A percentile compares a stretch with the other conserved stretches of the same genome.
These are phyloP conservation scores for Xiphophorus birchmanni DNA, from an alignment of 2,797 vertebrate genomes.

Conservation along the genomic window DNA sequence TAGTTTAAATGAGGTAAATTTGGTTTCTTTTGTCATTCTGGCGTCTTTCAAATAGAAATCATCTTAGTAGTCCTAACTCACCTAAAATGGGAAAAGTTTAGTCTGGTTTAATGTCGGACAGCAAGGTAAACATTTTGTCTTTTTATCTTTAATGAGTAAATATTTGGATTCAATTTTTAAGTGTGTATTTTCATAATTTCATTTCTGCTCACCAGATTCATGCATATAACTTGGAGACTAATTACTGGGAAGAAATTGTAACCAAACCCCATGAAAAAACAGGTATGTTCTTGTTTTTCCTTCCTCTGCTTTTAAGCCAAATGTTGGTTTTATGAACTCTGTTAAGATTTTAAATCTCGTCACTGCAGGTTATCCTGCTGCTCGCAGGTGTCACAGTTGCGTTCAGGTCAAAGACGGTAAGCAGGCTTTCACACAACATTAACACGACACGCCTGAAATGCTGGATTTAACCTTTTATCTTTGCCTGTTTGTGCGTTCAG, in stretches of 20 bases:
- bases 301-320: background rate
- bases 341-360: background rate
- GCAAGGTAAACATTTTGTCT: background rate
- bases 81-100: background rate
- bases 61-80: background rate
- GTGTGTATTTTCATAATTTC: background rate
- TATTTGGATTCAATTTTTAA: background rate
- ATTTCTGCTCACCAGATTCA: conserved; percentile 85
- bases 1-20: background rate
- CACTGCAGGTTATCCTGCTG: conserved; percentile 91
- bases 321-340: background rate
- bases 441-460: background rate
- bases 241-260: conserved; percentile 95
- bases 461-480: background rate
- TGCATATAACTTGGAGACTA: conserved; percentile 96
- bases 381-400: conserved; percentile 95
- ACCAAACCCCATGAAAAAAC: conserved; percentile 94
- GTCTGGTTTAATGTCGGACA: background rate
- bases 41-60: background rate
- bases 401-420: conserved; percentile 96
- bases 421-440: conserved; percentile 19
- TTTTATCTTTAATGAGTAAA: background rate
- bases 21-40: background rate
- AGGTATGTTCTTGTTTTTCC: conserved; percentile 74
- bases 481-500: conserved; percentile 63